Conservation (phyloP, 2,113 vertebrate species). For the Globicephala melas region DNA sequence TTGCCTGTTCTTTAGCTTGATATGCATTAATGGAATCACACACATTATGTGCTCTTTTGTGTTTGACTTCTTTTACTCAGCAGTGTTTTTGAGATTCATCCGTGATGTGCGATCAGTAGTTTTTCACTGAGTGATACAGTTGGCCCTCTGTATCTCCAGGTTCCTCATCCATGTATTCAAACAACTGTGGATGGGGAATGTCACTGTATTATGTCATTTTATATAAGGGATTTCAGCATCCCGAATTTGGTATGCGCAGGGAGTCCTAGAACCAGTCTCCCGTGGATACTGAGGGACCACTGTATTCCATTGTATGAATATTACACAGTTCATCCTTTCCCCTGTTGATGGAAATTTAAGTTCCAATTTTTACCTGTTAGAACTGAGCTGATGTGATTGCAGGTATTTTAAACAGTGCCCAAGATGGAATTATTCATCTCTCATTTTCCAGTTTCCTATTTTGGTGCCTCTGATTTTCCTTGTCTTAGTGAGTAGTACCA, state of each 20-base stretch:
- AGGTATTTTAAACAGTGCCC: background rate
- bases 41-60: background rate
- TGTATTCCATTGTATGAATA: background rate
- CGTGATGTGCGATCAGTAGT: background rate
- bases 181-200: background rate
- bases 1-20: background rate
- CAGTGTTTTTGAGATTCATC: background rate
- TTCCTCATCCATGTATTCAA: background rate
- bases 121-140: background rate
- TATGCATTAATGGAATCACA: background rate
- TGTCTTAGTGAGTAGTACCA: background rate
- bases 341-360: background rate
- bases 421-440: background rate
- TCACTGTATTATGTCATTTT: background rate
- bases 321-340: background rate
- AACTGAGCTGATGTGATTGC: background rate
- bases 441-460: background rate
- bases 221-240: background rate
- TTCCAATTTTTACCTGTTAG: background rate
- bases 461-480: background rate
- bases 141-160: background rate
- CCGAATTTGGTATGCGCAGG: background rate
- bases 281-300: background rate
- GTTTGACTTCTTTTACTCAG: background rate
- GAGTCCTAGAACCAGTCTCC: background rate